A percentile compares a stretch with the other conserved stretches of the same genome.
Conservation (phyloP, 2,888 invertebrate species). For the Stomorhina lunata region DNA sequence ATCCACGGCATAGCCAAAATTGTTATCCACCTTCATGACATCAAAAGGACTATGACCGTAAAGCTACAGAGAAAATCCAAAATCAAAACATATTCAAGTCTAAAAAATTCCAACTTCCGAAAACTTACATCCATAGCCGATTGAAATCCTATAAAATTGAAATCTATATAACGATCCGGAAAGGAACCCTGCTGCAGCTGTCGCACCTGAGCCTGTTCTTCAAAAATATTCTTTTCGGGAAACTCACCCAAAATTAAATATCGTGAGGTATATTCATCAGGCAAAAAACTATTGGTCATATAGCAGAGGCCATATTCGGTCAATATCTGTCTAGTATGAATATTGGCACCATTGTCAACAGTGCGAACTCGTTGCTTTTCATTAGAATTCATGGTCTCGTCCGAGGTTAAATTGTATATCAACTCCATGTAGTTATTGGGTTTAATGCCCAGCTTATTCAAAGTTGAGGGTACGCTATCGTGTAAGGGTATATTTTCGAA, state of each 20-base stretch:
- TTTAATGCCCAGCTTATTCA: conserved; percentile 70
- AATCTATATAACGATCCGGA: conserved; percentile 74
- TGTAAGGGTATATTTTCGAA: conserved; percentile 73
- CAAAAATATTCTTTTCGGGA: conserved; percentile 64
- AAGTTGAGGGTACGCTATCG: conserved; percentile 68
- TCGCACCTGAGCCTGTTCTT: conserved; percentile 52
- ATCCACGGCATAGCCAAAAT: conserved; percentile 59
- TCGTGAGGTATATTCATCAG: conserved; percentile 72
- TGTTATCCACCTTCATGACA: conserved; percentile 67
- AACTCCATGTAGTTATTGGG: conserved; percentile 77
- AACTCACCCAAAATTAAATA: conserved; percentile 72
- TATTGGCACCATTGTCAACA: conserved; percentile 55
- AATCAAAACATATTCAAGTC: not conserved
- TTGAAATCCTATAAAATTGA: conserved; percentile 74
- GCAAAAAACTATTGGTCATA: conserved; percentile 71
- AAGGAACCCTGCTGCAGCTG: conserved; percentile 67
- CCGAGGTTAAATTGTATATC: conserved; percentile 77
- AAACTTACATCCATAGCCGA: conserved; percentile 62
- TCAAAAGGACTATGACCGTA: conserved; percentile 67
- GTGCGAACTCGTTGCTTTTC: conserved; percentile 51
- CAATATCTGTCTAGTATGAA: conserved; percentile 74
- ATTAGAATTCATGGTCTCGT: conserved; percentile 67
- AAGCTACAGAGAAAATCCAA: conserved; percentile 28
- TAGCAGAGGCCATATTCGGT: conserved; percentile 79
- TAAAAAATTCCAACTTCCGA: not conserved